Percentiles rank a stretch among this genome's conserved stretches.
Evolutionary conservation across 2,888 invertebrate species (phyloP).

Genomic region (Sussaba pulchella): DNA sequence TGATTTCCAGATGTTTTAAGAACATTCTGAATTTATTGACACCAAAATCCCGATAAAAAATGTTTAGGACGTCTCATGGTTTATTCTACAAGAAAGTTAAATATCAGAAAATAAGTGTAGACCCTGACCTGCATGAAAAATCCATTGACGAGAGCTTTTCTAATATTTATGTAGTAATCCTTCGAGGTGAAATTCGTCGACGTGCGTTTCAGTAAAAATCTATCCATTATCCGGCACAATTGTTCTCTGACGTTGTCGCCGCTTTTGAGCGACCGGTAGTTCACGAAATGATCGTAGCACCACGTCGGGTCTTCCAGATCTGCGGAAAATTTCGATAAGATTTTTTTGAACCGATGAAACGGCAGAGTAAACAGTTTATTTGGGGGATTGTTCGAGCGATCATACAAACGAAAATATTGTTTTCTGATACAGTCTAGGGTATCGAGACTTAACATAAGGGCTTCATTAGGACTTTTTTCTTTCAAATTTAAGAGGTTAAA

Average conservation of each 20-base stretch:
- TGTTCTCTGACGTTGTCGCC: slow-evolving; percentile 99
- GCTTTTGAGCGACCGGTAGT: slow-evolving; percentile 98
- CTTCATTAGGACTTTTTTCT: no score
- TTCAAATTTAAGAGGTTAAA: no score
- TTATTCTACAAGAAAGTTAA: no score
- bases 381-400: no score
- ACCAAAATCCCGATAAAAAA: no score
- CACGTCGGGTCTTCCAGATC: slow-evolving; percentile 99
- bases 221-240: slow-evolving; percentile 99
- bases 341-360: slow-evolving; percentile 17
- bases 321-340: slow-evolving; percentile 83
- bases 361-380: background rate
- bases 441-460: no score
- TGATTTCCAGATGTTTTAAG: no score
- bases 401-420: no score
- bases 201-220: slow-evolving; percentile 95
- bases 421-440: no score
- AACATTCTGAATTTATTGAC: no score
- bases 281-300: slow-evolving; percentile 99
- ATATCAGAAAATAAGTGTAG: no score
- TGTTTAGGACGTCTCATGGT: no score
- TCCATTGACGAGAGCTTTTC: slow-evolving; percentile 98
- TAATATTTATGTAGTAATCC: slow-evolving; percentile 99
- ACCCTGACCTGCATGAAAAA: slow-evolving; percentile 98
- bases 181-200: slow-evolving; percentile 99